Evolutionary conservation across 2,888 invertebrate genomes (phyloP).

Genomic region (Lasioglossum villosulum): DNA sequence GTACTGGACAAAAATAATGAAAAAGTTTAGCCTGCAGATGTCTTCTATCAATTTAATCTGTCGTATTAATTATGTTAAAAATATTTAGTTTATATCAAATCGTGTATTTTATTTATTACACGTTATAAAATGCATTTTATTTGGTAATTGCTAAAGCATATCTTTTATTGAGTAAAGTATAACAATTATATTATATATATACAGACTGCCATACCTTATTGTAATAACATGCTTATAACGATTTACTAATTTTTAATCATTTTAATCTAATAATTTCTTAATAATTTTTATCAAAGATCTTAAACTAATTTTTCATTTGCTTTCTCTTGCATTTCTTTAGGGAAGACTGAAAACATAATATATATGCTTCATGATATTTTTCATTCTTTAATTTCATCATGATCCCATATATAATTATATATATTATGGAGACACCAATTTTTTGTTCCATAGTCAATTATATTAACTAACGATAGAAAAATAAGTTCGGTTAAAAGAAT

Average conservation of each 20-base stretch:
- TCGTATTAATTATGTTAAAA: not conserved
- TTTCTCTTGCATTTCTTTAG: not conserved
- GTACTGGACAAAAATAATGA: not conserved
- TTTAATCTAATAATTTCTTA: no score
- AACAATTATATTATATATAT: not conserved
- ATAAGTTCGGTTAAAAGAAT: not conserved
- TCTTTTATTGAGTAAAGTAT: not conserved
- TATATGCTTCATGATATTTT: not conserved
- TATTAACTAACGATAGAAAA: not conserved
- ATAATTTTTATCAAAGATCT: not conserved
- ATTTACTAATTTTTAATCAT: not conserved
- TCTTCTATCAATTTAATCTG: not conserved
- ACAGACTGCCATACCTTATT: not conserved
- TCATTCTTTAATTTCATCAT: not conserved
- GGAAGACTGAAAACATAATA: not conserved
- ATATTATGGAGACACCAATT: no score
- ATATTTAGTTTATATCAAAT: not conserved
- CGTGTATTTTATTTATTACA: not conserved
- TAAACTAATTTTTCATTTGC: not conserved
- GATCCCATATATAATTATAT: not conserved
- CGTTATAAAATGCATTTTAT: not conserved
- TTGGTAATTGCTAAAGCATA: not conserved
- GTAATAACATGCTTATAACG: not conserved
- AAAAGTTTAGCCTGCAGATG: slow-evolving; percentile 5
- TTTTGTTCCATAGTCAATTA: not conserved